Percentiles rank a stretch among this genome's conserved stretches.
These are phyloP conservation scores for Alsophila aescularia DNA, from an alignment of 2,888 invertebrate species.

Conservation along the genomic window DNA sequence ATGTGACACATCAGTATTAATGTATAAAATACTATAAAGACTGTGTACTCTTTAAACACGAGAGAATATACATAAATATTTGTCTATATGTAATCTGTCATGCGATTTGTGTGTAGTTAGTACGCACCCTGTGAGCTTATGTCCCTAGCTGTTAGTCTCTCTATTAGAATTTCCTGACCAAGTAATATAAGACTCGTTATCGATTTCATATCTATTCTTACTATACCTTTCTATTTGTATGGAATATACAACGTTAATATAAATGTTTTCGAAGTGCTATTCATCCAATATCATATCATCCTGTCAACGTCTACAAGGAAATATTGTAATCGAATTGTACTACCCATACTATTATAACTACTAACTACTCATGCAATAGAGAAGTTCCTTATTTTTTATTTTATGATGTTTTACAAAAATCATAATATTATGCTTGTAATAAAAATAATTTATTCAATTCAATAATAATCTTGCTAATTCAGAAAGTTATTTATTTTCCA, in stretches of 20 bases:
- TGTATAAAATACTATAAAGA: constrained; percentile 75
- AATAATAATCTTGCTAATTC: too few relatives aligned
- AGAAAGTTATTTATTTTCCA: too few relatives aligned
- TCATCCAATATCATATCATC: not conserved
- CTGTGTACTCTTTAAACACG: constrained; percentile 77
- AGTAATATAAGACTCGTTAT: constrained; percentile 78
- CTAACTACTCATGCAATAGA: constrained; percentile 10
- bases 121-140: constrained; percentile 81
- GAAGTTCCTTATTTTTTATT: too few relatives aligned
- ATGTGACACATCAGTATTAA: constrained; percentile 74
- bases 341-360: constrained; percentile 16
- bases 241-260: constrained; percentile 22
- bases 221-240: constrained; percentile 36
- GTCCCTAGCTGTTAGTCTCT: constrained; percentile 78
- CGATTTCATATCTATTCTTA: constrained; percentile 53
- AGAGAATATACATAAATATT: constrained; percentile 66
- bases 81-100: constrained; percentile 62
- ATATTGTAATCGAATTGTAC: constrained; percentile 7
- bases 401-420: too few relatives aligned
- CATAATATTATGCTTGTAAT: too few relatives aligned
- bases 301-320: constrained; percentile 10
- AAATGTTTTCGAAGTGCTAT: constrained; percentile 12
- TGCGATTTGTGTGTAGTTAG: constrained; percentile 66
- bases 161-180: constrained; percentile 82
- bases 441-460: too few relatives aligned